phyloP scores from a whole-genome alignment of 2,888 invertebrate species.

The Mesorhabditis sp. region DNA sequence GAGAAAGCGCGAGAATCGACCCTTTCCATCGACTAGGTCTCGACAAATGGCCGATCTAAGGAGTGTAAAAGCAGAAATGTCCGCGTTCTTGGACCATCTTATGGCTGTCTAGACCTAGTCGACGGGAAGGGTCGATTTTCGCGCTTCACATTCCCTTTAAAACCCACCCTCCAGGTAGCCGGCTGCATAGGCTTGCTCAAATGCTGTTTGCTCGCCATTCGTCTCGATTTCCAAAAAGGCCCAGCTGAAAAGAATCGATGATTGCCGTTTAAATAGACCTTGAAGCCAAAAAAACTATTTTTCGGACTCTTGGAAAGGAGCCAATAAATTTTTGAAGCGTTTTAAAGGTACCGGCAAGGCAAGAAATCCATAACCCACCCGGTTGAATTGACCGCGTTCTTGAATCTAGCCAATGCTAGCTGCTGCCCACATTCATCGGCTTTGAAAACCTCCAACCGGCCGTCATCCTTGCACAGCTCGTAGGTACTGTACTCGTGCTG shows the following conservation, averaged over 20 bases:
- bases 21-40: no score
- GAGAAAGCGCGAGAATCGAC: no score
- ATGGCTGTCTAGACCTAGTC: no score
- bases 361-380: neutral
- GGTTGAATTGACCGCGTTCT: neutral
- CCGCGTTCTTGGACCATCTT: no score
- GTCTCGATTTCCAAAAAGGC: slow-evolving; percentile 4
- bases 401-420: neutral
- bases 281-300: neutral
- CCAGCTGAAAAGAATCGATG: neutral
- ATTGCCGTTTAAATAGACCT: neutral
- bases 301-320: neutral
- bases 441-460: neutral
- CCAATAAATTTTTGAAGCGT: no score
- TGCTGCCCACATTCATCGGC: neutral
- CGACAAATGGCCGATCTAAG: no score
- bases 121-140: no score
- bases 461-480: neutral
- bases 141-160: no score
- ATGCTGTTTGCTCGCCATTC: neutral
- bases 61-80: no score
- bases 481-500: neutral
- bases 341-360: no score
- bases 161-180: neutral
- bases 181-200: neutral